Conservation (phyloP, 1,140 invertebrate species). For the Drosophila yakuba region DNA sequence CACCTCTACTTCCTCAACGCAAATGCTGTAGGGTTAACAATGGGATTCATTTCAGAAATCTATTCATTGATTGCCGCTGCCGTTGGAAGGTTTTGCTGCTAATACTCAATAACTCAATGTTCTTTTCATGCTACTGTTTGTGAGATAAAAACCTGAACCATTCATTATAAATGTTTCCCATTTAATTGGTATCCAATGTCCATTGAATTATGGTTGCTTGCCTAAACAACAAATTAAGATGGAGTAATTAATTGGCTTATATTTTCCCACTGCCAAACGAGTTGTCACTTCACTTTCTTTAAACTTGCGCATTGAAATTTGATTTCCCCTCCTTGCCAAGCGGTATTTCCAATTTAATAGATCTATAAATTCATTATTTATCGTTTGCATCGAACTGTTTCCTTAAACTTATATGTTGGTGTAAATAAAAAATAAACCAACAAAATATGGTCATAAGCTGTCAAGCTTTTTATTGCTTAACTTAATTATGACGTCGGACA, state of each 20-base stretch:
- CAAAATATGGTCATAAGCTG: conserved; percentile 15
- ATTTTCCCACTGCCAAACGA: conserved; percentile 29
- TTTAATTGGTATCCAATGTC: conserved; percentile 13
- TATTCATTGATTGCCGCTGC: not conserved
- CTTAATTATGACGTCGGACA: conserved; percentile 26
- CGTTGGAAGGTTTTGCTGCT: conserved; percentile 3
- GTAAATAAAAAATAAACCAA: conserved; percentile 20
- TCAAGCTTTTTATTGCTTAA: conserved; percentile 23
- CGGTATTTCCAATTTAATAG: conserved; percentile 12
- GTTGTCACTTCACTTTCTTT: conserved; percentile 36
- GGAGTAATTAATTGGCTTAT: conserved; percentile 34
- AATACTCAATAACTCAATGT: conserved; percentile 1
- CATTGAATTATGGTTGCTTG: conserved; percentile 8
- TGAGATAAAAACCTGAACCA: not conserved
- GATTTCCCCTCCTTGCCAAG: conserved; percentile 15
- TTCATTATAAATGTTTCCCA: not conserved
- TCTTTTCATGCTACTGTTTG: conserved; percentile 2
- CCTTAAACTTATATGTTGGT: not conserved
- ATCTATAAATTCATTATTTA: conserved; percentile 44
- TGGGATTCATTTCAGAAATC: not conserved
- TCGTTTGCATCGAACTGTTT: conserved; percentile 1
- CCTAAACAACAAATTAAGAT: conserved; percentile 15
- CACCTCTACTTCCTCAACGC: conserved; percentile 1
- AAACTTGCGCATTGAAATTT: conserved; percentile 25
- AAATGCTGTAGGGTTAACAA: conserved; percentile 6